Evolutionary conservation across 2,113 vertebrate species (phyloP).

Genomic region (Rhinopomastus cyanomelas): DNA sequence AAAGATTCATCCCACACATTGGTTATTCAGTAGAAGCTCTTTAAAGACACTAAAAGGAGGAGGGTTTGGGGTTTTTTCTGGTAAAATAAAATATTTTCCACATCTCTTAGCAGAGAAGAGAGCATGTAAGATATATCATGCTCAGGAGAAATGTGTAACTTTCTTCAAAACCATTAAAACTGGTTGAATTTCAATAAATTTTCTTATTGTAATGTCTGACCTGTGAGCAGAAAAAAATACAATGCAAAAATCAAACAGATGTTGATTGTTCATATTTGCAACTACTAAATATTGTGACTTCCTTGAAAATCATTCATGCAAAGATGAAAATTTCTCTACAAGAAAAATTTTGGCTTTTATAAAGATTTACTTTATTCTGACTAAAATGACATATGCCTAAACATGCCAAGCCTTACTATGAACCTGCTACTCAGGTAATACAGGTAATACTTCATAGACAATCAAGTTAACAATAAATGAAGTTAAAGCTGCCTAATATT

Average conservation of each 20-base stretch:
- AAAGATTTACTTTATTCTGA: background rate
- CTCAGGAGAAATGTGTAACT: background rate
- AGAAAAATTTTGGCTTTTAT: background rate
- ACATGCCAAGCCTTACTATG: background rate
- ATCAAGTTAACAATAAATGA: background rate
- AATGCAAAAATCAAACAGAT: background rate
- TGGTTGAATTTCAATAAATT: background rate
- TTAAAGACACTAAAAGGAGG: background rate
- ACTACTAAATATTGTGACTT: background rate
- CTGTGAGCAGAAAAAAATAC: background rate
- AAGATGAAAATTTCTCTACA: background rate
- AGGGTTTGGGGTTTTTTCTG: background rate
- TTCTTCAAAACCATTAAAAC: background rate
- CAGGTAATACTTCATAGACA: background rate
- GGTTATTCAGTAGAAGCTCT: background rate
- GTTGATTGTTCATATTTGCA: background rate
- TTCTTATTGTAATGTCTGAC: background rate
- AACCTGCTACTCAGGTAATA: background rate
- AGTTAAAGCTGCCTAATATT: background rate
- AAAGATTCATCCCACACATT: background rate
- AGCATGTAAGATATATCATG: background rate
- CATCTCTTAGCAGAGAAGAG: background rate
- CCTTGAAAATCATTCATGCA: background rate
- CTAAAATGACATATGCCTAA: background rate
- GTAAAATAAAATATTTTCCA: background rate